phyloP scores from a whole-genome alignment of 2,888 invertebrate species.

The Oligia latruncula region DNA sequence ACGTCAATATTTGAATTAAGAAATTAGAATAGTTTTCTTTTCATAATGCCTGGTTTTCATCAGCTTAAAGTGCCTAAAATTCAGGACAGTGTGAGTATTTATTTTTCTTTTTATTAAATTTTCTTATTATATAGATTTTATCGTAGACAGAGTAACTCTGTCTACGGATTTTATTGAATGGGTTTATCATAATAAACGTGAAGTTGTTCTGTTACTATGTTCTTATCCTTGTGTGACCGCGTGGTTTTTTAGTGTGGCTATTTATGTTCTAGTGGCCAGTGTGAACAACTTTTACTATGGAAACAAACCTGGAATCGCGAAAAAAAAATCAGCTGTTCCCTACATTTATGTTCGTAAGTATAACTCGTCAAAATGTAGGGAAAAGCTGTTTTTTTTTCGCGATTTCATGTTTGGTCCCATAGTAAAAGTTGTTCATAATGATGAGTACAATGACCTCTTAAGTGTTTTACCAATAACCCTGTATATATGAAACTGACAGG shows the following conservation, averaged over 20 bases:
- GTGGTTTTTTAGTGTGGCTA: not conserved
- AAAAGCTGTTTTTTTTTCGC: too few species aligned
- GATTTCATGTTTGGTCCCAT: too few species aligned
- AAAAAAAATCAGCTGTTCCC: too few species aligned
- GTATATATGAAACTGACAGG: not conserved
- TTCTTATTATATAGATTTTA: not conserved
- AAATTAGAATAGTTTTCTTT: conserved; percentile 51
- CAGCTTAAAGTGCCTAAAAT: conserved; percentile 74
- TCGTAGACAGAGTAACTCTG: too few species aligned
- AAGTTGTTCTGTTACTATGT: conserved; percentile 61
- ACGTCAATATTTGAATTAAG: conserved; percentile 55
- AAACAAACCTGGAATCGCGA: too few species aligned
- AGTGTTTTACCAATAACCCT: too few species aligned
- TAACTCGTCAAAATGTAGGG: too few species aligned
- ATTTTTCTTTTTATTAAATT: not conserved
- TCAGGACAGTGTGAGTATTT: conserved; percentile 75
- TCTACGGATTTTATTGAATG: not conserved
- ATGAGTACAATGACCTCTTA: too few species aligned
- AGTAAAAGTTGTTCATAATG: too few species aligned
- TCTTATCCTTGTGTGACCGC: conserved; percentile 22
- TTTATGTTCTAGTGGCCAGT: conserved; percentile 5
- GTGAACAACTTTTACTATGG: not conserved
- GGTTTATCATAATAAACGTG: conserved; percentile 65
- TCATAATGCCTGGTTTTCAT: conserved; percentile 59
- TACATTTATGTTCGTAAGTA: too few species aligned